A percentile compares a stretch with the other conserved stretches of the same genome.
These are phyloP conservation scores for Oreochromis grahami DNA, from an alignment of 2,797 vertebrate species.

Conservation along the genomic window DNA sequence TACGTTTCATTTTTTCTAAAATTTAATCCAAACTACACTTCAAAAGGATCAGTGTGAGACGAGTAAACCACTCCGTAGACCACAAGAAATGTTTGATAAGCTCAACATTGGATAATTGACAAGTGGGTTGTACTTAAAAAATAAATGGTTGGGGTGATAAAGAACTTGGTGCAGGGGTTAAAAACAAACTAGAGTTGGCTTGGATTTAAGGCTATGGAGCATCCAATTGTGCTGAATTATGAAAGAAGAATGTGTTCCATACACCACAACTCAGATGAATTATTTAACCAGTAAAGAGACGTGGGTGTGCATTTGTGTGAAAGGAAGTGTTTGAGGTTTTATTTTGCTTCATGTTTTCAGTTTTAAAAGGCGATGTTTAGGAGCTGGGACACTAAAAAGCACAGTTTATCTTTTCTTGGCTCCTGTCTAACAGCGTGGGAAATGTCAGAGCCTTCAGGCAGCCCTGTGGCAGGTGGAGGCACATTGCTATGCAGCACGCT, in stretches of 20 bases:
- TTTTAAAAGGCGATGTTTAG: slow-evolving; percentile 21
- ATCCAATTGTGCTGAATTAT: neutral
- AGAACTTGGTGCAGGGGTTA: neutral
- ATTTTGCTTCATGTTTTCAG: slow-evolving; percentile 19
- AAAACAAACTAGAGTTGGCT: neutral
- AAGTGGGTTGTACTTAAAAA: neutral
- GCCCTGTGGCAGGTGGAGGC: slow-evolving; percentile 58
- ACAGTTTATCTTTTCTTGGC: slow-evolving; percentile 26
- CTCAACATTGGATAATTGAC: neutral
- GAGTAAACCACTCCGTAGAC: neutral
- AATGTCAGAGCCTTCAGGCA: slow-evolving; percentile 60
- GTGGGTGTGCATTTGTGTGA: neutral
- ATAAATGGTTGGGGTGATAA: neutral
- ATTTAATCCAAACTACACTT: neutral
- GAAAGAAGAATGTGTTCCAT: neutral
- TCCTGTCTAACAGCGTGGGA: slow-evolving; percentile 31
- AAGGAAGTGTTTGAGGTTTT: slow-evolving; percentile 12
- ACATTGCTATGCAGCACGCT: slow-evolving; percentile 12
- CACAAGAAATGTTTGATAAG: neutral
- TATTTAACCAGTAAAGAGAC: neutral
- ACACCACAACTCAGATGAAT: neutral
- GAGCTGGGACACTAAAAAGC: slow-evolving; percentile 30
- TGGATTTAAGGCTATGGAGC: neutral
- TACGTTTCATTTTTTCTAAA: neutral
- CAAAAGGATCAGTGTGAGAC: neutral